Evolutionary conservation across 2,888 invertebrate species (phyloP).

Genomic region (Syritta pipiens): DNA sequence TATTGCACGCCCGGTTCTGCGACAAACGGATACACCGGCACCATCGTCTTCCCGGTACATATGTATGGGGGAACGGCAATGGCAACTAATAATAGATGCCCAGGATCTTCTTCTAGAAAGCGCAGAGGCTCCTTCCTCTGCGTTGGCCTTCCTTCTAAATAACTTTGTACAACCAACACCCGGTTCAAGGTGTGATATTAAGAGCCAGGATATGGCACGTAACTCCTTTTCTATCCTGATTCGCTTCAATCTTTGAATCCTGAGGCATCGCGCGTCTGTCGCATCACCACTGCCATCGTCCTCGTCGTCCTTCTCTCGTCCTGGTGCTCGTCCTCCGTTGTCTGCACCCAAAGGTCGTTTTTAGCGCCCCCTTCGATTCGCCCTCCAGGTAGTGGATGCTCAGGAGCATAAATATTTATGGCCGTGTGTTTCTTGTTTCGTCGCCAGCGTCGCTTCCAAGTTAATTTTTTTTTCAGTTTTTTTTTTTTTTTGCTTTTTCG

Average conservation of each 20-base stretch:
- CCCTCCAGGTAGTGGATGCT: conserved; percentile 37
- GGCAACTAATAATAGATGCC: conserved; percentile 61
- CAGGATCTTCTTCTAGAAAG: conserved; percentile 46
- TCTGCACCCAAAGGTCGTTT: conserved; percentile 65
- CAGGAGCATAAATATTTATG: conserved; percentile 69
- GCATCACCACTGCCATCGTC: conserved; percentile 29
- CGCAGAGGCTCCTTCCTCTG: conserved; percentile 6
- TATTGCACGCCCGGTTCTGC: conserved; percentile 50
- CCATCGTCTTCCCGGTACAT: conserved; percentile 12
- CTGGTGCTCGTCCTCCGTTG: background rate
- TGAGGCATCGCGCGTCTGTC: conserved; percentile 62
- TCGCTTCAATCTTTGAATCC: conserved; percentile 68
- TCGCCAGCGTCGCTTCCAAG: conserved; percentile 65
- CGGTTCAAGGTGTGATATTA: conserved; percentile 61
- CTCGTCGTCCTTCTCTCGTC: conserved; percentile 11
- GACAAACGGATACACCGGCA: conserved; percentile 61
- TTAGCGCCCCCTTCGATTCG: background rate
- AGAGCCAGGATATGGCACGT: conserved; percentile 64
- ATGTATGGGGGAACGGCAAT: conserved; percentile 27
- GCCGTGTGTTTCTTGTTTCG: conserved; percentile 69
- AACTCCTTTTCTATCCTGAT: conserved; percentile 68
- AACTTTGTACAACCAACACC: conserved; percentile 44
- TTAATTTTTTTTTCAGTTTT: conserved; percentile 24
- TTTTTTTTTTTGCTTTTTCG: conserved; percentile 2
- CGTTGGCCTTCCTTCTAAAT: conserved; percentile 59